Conservation (phyloP, 2,888 invertebrate species). For the Gymnoscelis rufifasciata region DNA sequence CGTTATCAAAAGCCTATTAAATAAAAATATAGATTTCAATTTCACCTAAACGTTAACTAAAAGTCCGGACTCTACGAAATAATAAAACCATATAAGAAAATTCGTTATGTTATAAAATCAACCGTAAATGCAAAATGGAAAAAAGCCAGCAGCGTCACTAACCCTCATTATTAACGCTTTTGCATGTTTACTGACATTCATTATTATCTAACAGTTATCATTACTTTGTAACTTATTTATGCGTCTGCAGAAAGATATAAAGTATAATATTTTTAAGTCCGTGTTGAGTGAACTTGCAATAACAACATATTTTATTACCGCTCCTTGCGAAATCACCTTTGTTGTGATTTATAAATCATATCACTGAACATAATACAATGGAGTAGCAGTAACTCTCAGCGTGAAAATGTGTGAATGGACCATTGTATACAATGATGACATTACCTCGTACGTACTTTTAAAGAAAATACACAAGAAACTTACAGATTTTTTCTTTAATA, state of each 20-base stretch:
- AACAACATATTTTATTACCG: constrained; percentile 4
- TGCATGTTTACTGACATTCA: constrained; percentile 46
- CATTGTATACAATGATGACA: too few species aligned
- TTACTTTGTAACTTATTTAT: neutral
- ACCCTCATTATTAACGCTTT: constrained; percentile 70
- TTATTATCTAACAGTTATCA: constrained; percentile 20
- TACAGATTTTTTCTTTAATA: too few species aligned
- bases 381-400: constrained; percentile 6
- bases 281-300: constrained; percentile 19
- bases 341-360: constrained; percentile 3
- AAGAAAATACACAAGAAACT: too few species aligned
- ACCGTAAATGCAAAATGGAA: constrained; percentile 26
- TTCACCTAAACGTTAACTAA: too few species aligned
- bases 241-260: neutral
- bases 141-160: constrained; percentile 61
- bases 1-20: too few species aligned
- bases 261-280: neutral
- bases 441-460: too few species aligned
- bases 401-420: neutral
- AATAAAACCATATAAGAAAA: neutral
- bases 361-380: constrained; percentile 6
- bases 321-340: neutral
- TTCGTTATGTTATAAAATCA: neutral
- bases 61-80: too few species aligned
- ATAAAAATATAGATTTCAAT: too few species aligned